Conservation (phyloP, 2,113 vertebrate genomes). For the Chlorodrepanis virens region DNA sequence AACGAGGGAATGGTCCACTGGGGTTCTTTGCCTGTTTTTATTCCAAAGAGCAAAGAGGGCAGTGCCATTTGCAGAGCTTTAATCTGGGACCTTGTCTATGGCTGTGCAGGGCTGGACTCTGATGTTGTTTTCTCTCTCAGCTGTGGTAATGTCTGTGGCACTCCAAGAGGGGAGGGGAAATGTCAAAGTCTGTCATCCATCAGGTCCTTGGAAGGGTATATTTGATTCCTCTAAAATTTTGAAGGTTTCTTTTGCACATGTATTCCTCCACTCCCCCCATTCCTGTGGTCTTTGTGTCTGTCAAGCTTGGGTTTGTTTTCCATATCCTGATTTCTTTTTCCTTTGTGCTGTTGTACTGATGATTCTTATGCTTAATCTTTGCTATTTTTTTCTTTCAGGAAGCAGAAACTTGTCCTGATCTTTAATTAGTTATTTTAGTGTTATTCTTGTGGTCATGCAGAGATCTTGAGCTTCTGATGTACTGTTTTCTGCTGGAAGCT, state of each 20-base stretch:
- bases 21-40: not conserved
- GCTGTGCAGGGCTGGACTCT: not conserved
- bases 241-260: not conserved
- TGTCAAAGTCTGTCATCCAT: not conserved
- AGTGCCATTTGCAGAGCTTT: not conserved
- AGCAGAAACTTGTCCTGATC: not conserved
- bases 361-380: not conserved
- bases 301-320: not conserved
- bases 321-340: not conserved
- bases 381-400: not conserved
- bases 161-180: not conserved
- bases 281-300: not conserved
- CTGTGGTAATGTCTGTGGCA: not conserved
- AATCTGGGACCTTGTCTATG: not conserved
- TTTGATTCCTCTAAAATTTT: not conserved
- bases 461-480: not conserved
- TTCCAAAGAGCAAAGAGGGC: not conserved
- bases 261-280: too few species aligned
- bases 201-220: not conserved
- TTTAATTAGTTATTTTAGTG: not conserved
- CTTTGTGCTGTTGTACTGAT: not conserved
- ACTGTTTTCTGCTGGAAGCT: not conserved
- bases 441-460: not conserved
- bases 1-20: not conserved
- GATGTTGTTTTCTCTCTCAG: not conserved